Conservation (phyloP, 2,888 invertebrate species). For the Cheiracanthium punctorium region DNA sequence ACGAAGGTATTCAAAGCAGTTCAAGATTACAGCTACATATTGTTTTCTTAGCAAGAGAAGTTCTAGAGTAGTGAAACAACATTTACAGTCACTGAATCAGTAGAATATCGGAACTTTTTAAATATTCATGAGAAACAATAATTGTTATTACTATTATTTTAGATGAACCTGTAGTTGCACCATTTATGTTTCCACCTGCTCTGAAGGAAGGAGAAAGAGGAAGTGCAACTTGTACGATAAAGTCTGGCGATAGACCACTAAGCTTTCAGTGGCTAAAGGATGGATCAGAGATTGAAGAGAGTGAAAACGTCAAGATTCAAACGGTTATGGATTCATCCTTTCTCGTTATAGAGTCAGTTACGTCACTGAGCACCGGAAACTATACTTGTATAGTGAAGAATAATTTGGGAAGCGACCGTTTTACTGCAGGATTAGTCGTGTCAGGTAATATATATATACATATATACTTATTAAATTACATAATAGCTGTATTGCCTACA, state of each 20-base stretch:
- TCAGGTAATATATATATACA: conserved; percentile 36
- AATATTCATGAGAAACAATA: too few relatives aligned
- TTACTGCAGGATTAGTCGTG: conserved; percentile 31
- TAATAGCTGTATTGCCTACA: too few relatives aligned
- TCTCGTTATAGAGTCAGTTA: conserved; percentile 43
- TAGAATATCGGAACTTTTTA: too few relatives aligned
- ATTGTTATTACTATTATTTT: too few relatives aligned
- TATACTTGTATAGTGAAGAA: conserved; percentile 62
- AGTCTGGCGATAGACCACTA: conserved; percentile 68
- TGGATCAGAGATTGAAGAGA: conserved; percentile 9
- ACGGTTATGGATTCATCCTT: conserved; percentile 30
- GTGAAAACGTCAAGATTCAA: conserved; percentile 19
- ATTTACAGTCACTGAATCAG: too few relatives aligned
- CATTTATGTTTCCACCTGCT: conserved; percentile 21
- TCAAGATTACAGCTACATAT: too few relatives aligned
- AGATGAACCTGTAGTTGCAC: conserved; percentile 20
- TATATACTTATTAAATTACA: too few relatives aligned
- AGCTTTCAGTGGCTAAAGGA: conserved; percentile 67
- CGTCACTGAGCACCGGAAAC: conserved; percentile 35
- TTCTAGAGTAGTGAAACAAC: too few relatives aligned
- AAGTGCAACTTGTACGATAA: conserved; percentile 66
- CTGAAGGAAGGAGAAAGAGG: conserved; percentile 64
- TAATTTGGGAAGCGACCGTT: conserved; percentile 31
- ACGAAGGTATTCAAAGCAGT: too few relatives aligned
- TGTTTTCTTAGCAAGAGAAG: too few relatives aligned